phyloP scores from a whole-genome alignment of 2,113 vertebrate genomes.

The Osmerus mordax region DNA sequence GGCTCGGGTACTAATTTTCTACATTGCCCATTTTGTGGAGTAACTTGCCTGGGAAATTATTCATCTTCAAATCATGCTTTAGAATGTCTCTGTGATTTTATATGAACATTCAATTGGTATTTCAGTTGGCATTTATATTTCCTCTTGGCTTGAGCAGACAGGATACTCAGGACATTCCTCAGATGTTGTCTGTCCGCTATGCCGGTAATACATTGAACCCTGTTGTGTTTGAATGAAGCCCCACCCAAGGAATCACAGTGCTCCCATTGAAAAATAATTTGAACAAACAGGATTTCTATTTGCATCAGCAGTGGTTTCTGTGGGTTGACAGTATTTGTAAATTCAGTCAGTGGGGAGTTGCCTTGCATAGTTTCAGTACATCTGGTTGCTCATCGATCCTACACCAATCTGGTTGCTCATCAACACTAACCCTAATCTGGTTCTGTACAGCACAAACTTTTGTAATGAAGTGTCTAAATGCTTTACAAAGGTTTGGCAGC shows the following conservation, averaged over 20 bases:
- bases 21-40: not conserved
- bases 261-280: not conserved
- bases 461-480: not conserved
- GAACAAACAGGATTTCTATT: not conserved
- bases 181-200: not conserved
- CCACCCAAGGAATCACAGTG: constrained; percentile 32
- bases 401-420: too few species aligned
- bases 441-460: too few species aligned
- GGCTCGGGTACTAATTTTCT: not conserved
- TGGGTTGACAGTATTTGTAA: constrained; percentile 41
- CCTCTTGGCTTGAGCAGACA: not conserved
- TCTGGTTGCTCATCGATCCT: too few species aligned
- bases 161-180: not conserved
- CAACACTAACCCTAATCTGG: too few species aligned
- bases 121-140: too few species aligned
- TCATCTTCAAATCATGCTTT: not conserved
- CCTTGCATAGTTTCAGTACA: too few species aligned
- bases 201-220: constrained; percentile 18
- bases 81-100: too few species aligned
- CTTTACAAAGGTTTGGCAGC: not conserved
- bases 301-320: constrained; percentile 39
- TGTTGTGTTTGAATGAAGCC: constrained; percentile 19
- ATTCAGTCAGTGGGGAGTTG: not conserved
- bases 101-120: too few species aligned
- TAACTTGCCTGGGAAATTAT: not conserved